phyloP scores from a whole-genome alignment of 2,888 invertebrate species.

The Lathronympha strigana region DNA sequence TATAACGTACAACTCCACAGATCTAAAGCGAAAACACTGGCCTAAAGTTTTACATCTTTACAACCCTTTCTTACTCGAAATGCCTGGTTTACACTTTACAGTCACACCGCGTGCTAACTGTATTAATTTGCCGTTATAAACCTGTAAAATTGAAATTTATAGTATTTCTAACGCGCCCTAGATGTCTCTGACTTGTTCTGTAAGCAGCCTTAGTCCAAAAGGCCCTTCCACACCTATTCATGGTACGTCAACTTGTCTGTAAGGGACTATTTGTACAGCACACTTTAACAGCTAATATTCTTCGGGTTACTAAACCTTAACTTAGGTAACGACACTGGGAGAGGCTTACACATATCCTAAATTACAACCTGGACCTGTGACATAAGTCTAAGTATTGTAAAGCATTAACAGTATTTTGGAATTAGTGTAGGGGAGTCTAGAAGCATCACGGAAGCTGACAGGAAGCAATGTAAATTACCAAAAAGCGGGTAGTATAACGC shows the following conservation, averaged over 20 bases:
- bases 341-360: conserved; percentile 73
- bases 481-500: conserved; percentile 56
- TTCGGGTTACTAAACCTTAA: conserved; percentile 74
- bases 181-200: conserved; percentile 33
- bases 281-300: conserved; percentile 72
- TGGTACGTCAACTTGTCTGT: conserved; percentile 64
- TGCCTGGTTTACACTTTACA: too few species aligned
- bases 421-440: conserved; percentile 63
- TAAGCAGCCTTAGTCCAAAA: conserved; percentile 62
- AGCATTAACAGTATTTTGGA: conserved; percentile 68
- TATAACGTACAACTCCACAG: not conserved
- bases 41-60: too few species aligned
- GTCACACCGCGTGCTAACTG: too few species aligned
- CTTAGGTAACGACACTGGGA: conserved; percentile 76
- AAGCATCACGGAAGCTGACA: conserved; percentile 73
- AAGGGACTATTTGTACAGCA: conserved; percentile 73
- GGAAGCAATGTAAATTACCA: conserved; percentile 70
- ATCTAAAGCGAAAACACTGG: not conserved
- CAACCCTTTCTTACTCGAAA: too few species aligned
- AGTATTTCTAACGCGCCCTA: not conserved
- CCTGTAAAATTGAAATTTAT: not conserved
- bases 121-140: not conserved
- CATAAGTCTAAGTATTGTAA: conserved; percentile 67
- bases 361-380: conserved; percentile 82
- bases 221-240: conserved; percentile 53